These are phyloP conservation scores for Molorchus minor DNA, from an alignment of 2,888 invertebrate species.

Conservation along the genomic window DNA sequence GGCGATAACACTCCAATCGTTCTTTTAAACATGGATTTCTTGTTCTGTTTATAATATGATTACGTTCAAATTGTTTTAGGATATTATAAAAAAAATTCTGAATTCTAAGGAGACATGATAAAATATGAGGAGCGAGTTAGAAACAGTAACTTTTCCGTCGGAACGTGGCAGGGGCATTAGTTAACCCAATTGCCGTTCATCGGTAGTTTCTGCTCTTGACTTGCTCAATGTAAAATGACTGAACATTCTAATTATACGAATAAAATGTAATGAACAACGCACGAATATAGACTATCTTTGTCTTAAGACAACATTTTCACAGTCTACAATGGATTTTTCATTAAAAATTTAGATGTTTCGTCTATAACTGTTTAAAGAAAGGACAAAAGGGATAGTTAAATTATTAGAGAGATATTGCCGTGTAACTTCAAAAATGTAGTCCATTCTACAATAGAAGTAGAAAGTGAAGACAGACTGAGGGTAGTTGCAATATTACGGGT, in stretches of 20 bases:
- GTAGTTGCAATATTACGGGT: slow-evolving; percentile 39
- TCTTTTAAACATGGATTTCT: too few species aligned
- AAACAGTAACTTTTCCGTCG: slow-evolving; percentile 1
- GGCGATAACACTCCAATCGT: too few species aligned
- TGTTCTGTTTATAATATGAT: too few species aligned
- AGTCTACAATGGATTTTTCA: slow-evolving; percentile 1
- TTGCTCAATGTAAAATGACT: slow-evolving; percentile 15
- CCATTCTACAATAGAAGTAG: slow-evolving; percentile 33
- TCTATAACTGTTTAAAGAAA: slow-evolving; percentile 3
- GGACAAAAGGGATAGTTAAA: background rate
- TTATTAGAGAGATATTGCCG: background rate
- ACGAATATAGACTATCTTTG: slow-evolving; percentile 21
- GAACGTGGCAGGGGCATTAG: background rate
- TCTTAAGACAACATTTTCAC: slow-evolving; percentile 18
- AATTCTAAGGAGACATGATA: slow-evolving; percentile 11
- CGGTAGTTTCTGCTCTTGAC: slow-evolving; percentile 6
- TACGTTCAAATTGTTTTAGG: slow-evolving; percentile 10
- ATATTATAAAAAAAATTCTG: slow-evolving; percentile 15
- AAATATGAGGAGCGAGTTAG: slow-evolving; percentile 2
- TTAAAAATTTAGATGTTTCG: slow-evolving; percentile 27
- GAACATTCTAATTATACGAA: slow-evolving; percentile 21
- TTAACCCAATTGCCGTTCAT: background rate
- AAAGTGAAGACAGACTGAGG: slow-evolving; percentile 38
- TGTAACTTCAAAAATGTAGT: too few species aligned
- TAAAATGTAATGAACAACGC: slow-evolving; percentile 18